Evolutionary conservation across 2,888 invertebrate species (phyloP).

Genomic region (Drosophila suboccidentalis): DNA sequence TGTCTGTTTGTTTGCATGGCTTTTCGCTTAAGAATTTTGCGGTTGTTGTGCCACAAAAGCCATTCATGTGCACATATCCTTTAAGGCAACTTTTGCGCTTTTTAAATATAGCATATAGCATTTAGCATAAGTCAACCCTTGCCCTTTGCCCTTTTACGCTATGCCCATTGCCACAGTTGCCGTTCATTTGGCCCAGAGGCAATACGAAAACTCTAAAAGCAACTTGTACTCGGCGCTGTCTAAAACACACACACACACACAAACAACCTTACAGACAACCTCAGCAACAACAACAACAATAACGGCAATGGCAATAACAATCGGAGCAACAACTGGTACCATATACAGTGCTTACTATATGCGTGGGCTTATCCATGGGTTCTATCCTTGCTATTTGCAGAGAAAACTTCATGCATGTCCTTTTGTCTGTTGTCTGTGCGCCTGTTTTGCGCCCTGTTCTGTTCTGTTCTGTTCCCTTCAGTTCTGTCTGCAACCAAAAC

Average conservation of each 20-base stretch:
- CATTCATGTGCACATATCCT: constrained; percentile 65
- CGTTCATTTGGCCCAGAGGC: constrained; percentile 55
- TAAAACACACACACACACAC: constrained; percentile 45
- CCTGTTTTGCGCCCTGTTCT: constrained; percentile 31
- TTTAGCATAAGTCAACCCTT: constrained; percentile 22
- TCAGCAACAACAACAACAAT: constrained; percentile 10
- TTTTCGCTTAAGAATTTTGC: constrained; percentile 65
- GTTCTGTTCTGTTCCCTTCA: constrained; percentile 37
- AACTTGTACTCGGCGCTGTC: constrained; percentile 51
- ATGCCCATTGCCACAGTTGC: constrained; percentile 30
- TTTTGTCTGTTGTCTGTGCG: constrained; percentile 45
- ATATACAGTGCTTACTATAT: constrained; percentile 48
- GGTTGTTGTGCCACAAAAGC: constrained; percentile 53
- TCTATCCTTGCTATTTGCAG: constrained; percentile 25
- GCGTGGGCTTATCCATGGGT: constrained; percentile 45
- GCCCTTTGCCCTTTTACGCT: constrained; percentile 11
- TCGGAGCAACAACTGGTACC: constrained; percentile 27
- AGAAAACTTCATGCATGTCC: constrained; percentile 48
- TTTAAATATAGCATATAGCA: constrained; percentile 44
- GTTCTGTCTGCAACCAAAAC: constrained; percentile 47
- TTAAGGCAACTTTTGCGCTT: constrained; percentile 68
- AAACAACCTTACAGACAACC: constrained; percentile 20
- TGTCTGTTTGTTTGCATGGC: constrained; percentile 39
- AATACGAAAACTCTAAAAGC: constrained; percentile 55
- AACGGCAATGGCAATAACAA: constrained; percentile 12